These are phyloP conservation scores for Podarcis raffonei DNA, from an alignment of 2,113 vertebrate genomes.

Conservation along the genomic window DNA sequence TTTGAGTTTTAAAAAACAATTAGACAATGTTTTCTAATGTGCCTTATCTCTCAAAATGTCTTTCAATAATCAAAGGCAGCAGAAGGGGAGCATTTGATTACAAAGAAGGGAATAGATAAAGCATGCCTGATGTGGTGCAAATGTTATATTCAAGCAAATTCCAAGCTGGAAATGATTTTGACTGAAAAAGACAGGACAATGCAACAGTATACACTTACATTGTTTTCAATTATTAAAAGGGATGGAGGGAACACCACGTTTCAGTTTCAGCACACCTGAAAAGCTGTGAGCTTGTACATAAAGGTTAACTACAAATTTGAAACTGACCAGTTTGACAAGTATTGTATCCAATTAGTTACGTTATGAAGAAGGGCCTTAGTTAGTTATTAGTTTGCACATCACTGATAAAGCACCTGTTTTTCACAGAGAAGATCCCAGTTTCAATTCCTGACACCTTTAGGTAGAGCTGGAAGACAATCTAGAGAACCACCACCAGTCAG, in stretches of 20 bases:
- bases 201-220: background rate
- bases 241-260: no score
- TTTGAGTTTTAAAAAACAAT: background rate
- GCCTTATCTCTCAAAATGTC: background rate
- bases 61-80: background rate
- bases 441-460: no score
- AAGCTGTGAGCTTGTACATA: background rate
- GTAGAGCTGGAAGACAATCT: no score
- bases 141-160: background rate
- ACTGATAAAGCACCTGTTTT: no score
- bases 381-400: no score
- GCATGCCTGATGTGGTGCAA: background rate
- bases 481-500: no score
- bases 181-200: background rate
- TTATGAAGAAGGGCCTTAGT: no score
- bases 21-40: background rate
- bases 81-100: background rate
- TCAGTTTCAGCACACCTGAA: background rate
- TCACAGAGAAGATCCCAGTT: no score
- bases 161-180: background rate
- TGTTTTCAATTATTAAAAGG: background rate
- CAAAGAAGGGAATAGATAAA: background rate
- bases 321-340: no score
- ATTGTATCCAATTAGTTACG: no score
- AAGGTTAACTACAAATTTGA: no score